Evolutionary conservation across 1,140 invertebrate species (phyloP).

Genomic region (Brachionus koreanus): DNA sequence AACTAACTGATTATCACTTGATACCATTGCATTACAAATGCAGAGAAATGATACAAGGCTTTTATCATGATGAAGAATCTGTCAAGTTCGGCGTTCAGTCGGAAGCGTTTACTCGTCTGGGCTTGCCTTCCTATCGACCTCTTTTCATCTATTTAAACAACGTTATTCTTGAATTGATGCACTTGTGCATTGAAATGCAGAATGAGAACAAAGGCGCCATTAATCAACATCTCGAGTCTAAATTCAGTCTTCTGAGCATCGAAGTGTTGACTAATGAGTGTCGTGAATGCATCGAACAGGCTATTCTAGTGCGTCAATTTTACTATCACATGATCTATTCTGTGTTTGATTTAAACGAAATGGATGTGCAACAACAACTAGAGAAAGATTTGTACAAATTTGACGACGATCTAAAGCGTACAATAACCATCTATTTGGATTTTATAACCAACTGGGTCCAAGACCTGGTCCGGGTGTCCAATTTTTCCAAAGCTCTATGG

Average conservation of each 20-base stretch:
- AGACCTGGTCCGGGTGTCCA: neutral
- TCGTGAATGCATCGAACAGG: conserved; percentile 33
- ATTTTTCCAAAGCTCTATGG: conserved; percentile 30
- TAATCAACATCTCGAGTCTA: neutral
- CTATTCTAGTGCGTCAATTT: conserved; percentile 12
- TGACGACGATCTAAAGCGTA: conserved; percentile 27
- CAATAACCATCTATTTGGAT: conserved; percentile 34
- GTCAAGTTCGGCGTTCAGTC: conserved; percentile 3
- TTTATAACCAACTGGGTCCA: conserved; percentile 31
- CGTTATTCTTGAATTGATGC: conserved; percentile 32
- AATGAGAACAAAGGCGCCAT: conserved; percentile 25
- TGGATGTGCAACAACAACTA: neutral
- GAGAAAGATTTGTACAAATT: conserved; percentile 17
- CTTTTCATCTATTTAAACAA: conserved; percentile 31
- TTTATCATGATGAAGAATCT: conserved; percentile 21
- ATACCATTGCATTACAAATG: conserved; percentile 23
- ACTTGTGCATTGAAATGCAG: conserved; percentile 36
- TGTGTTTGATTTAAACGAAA: conserved; percentile 14
- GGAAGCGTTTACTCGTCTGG: neutral
- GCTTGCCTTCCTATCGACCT: conserved; percentile 17
- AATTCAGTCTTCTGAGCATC: conserved; percentile 33
- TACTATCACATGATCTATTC: conserved; percentile 39
- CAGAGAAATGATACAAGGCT: neutral
- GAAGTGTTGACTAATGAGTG: conserved; percentile 30
- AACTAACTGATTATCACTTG: conserved; percentile 13